Evolutionary conservation across 2,113 vertebrate genomes (phyloP).

Genomic region (Tetrao urogallus): DNA sequence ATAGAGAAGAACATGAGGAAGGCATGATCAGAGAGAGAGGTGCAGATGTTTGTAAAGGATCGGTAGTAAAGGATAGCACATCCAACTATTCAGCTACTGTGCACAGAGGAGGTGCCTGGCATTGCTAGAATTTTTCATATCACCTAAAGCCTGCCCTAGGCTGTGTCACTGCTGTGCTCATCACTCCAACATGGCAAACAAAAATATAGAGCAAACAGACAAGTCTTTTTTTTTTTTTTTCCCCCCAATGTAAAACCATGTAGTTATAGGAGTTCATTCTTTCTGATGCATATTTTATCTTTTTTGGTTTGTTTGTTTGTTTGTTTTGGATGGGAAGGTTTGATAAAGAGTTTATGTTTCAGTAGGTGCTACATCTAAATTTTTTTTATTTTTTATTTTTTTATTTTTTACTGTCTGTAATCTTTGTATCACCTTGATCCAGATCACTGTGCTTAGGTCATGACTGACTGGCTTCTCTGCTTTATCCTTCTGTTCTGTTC

Average conservation of each 20-base stretch:
- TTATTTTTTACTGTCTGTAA: background rate
- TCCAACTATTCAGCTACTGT: background rate
- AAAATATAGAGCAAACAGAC: background rate
- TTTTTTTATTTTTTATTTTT: too few relatives aligned
- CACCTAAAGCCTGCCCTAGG: background rate
- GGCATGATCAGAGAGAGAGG: background rate
- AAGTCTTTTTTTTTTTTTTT: background rate
- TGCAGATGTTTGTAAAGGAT: background rate
- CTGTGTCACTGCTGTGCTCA: background rate
- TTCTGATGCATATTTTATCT: background rate
- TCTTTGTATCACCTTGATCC: background rate
- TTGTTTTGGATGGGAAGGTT: too few relatives aligned
- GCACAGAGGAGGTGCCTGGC: background rate
- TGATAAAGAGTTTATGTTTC: background rate
- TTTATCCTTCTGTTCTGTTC: background rate
- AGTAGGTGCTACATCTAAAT: background rate
- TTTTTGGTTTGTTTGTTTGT: too few relatives aligned
- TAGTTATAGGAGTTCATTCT: background rate
- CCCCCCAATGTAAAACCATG: background rate
- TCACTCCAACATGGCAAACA: background rate
- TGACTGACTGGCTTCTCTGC: fast-evolving
- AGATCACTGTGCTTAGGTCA: background rate
- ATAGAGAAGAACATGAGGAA: background rate
- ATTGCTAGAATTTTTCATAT: background rate
- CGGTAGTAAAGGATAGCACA: background rate